phyloP scores from a whole-genome alignment of 2,888 invertebrate species.

The Zygothrica quintamaculata region DNA sequence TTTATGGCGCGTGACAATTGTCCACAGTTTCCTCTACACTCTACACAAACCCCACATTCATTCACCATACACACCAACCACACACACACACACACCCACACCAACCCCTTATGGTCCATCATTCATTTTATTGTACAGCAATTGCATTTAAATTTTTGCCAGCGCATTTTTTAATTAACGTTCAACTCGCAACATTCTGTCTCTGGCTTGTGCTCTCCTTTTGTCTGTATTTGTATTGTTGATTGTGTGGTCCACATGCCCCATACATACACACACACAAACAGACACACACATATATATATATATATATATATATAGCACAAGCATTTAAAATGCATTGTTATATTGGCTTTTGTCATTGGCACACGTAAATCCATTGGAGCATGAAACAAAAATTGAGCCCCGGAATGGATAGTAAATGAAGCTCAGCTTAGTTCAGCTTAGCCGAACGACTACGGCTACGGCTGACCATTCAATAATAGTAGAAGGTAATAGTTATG shows the following conservation, averaged over 20 bases:
- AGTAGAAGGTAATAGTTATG: no score
- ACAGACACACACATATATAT: no score
- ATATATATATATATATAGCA: background rate
- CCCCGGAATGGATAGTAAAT: conserved; percentile 12
- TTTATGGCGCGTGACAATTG: conserved; percentile 80
- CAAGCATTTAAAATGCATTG: conserved; percentile 56
- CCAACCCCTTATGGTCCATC: background rate
- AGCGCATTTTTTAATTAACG: conserved; percentile 79
- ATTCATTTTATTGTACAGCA: conserved; percentile 70
- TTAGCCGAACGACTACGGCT: no score
- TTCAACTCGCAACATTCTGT: conserved; percentile 40
- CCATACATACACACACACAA: conserved; percentile 17
- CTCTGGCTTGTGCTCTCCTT: conserved; percentile 39
- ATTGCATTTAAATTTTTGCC: conserved; percentile 78
- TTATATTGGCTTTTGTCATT: conserved; percentile 56
- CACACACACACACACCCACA: background rate
- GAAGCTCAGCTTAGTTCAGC: conserved; percentile 2
- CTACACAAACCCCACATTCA: background rate
- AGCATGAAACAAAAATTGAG: conserved; percentile 59
- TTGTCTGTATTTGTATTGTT: conserved; percentile 43
- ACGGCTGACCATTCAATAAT: background rate
- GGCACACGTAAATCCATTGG: conserved; percentile 65
- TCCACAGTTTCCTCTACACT: conserved; percentile 40
- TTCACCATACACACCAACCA: no score
- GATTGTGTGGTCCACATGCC: conserved; percentile 33